A percentile compares a stretch with the other conserved stretches of the same genome.
phyloP scores from a whole-genome alignment of 2,113 vertebrate genomes.

The Casuarius casuarius region DNA sequence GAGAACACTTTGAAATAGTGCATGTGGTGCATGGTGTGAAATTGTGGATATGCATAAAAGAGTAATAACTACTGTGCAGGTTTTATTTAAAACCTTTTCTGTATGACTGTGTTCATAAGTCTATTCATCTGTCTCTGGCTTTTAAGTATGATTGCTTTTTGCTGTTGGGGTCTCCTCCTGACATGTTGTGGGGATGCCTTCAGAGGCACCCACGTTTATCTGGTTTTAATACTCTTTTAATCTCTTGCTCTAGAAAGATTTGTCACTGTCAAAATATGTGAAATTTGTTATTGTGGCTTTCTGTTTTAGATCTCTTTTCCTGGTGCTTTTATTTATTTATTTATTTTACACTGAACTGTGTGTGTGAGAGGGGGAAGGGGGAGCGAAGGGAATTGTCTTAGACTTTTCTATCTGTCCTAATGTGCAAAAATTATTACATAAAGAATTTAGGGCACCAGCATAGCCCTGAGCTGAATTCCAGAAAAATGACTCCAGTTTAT shows the following conservation, averaged over 20 bases:
- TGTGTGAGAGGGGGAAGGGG: too few species aligned
- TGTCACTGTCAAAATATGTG: not conserved
- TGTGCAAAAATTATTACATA: not conserved
- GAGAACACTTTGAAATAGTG: conserved; percentile 68
- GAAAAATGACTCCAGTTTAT: not conserved
- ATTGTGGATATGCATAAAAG: conserved; percentile 8
- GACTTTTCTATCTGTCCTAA: not conserved
- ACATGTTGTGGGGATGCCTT: conserved; percentile 21
- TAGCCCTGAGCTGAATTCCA: conserved; percentile 3
- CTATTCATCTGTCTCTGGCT: conserved; percentile 40
- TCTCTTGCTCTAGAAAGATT: conserved; percentile 38
- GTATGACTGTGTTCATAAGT: conserved; percentile 9
- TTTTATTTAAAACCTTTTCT: conserved; percentile 34
- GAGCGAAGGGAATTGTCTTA: not conserved
- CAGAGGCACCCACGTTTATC: not conserved
- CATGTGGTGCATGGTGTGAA: conserved; percentile 39
- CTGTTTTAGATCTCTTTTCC: not conserved
- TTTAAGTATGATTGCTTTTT: conserved; percentile 39
- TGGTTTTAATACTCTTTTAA: conserved; percentile 29
- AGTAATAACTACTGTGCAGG: not conserved
- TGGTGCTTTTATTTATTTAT: not conserved
- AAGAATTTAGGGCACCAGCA: not conserved
- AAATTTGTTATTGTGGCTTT: not conserved
- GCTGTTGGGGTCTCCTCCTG: conserved; percentile 27
- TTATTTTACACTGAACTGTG: not conserved